These are phyloP conservation scores for Exephanes ischioxanthus DNA, from an alignment of 2,888 invertebrate species.

Conservation along the genomic window DNA sequence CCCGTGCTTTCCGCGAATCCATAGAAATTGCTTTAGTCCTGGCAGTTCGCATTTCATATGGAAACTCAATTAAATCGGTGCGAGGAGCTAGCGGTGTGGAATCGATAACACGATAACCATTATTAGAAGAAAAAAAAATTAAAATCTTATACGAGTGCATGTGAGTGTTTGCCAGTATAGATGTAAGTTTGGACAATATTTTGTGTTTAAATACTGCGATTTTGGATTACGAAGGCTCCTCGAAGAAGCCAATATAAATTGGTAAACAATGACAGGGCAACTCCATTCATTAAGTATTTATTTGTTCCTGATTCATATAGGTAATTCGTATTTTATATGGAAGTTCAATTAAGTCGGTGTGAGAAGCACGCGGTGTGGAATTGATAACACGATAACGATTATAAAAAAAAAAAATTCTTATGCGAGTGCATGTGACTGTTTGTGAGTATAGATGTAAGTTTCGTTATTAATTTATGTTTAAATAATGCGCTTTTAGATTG, in stretches of 20 bases:
- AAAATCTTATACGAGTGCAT: no score
- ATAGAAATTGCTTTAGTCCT: constrained; percentile 6
- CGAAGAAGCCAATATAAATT: background rate
- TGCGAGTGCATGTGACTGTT: no score
- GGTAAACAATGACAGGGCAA: background rate
- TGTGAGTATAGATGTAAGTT: background rate
- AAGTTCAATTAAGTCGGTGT: background rate
- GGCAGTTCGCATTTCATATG: background rate
- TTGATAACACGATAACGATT: background rate
- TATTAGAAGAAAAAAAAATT: background rate
- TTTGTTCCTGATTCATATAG: no score
- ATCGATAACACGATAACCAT: background rate
- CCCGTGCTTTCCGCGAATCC: background rate
- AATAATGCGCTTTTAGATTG: background rate
- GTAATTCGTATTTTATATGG: background rate
- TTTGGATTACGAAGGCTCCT: background rate
- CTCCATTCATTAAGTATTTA: background rate
- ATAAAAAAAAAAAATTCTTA: background rate
- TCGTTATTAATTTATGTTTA: background rate
- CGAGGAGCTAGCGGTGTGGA: background rate
- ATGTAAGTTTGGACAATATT: background rate
- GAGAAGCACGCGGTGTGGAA: background rate
- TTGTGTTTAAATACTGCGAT: background rate
- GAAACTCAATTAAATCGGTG: constrained; percentile 11
- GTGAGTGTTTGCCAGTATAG: background rate